Conservation (phyloP, 2,113 vertebrate species). For the Pterophyllum scalare region DNA sequence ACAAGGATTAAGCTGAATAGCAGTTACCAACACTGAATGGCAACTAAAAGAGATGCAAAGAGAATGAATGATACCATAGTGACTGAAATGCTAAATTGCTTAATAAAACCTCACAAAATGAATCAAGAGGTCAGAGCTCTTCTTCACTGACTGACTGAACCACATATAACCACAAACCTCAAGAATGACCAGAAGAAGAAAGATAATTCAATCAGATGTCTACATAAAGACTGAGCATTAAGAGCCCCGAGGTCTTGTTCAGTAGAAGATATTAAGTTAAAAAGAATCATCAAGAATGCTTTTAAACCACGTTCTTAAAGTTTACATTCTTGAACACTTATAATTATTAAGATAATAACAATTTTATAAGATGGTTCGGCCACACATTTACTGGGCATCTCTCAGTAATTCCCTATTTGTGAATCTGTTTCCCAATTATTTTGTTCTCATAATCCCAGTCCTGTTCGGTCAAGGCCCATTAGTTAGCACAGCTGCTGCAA, state of each 20-base stretch:
- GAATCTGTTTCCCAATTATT: conserved; percentile 26
- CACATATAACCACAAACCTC: background rate
- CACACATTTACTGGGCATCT: background rate
- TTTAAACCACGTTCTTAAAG: background rate
- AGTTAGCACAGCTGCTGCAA: conserved; percentile 5
- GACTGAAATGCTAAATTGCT: background rate
- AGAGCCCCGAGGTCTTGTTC: background rate
- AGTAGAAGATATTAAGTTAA: background rate
- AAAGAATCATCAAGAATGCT: background rate
- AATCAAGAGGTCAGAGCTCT: background rate
- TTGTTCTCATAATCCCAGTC: background rate
- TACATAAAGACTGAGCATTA: background rate
- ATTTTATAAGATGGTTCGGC: background rate
- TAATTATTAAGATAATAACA: background rate
- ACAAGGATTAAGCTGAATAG: background rate
- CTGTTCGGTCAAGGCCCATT: background rate
- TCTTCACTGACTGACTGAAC: background rate
- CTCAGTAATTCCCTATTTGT: conserved; percentile 2
- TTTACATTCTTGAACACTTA: background rate
- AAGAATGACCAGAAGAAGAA: background rate
- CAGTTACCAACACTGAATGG: background rate
- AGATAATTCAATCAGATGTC: background rate
- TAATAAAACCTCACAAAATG: background rate
- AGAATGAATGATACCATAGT: background rate
- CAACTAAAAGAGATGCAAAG: background rate